These are phyloP conservation scores for Eospalax fontanierii DNA, from an alignment of 2,797 vertebrate genomes.

Conservation along the genomic window DNA sequence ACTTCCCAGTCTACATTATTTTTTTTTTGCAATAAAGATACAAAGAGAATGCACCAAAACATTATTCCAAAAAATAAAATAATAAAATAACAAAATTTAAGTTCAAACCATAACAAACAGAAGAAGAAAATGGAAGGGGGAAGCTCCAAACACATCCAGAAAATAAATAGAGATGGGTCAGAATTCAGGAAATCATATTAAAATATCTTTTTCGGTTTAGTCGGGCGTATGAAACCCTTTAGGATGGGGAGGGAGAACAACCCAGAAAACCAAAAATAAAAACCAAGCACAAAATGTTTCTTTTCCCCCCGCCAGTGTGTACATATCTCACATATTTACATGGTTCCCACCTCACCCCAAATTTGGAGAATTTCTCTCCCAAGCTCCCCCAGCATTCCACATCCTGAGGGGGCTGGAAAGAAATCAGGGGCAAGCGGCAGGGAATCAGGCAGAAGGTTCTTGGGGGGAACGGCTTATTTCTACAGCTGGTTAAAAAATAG, in stretches of 20 bases:
- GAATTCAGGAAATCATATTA: constrained; percentile 98
- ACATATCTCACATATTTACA: constrained; percentile 99
- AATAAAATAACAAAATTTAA: constrained; percentile 87
- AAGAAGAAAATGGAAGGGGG: constrained; percentile 87
- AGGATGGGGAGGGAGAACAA: constrained; percentile 87
- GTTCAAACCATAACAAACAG: constrained; percentile 84
- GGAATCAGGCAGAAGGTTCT: constrained; percentile 77
- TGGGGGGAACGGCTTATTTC: constrained; percentile 78
- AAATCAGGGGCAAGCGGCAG: constrained; percentile 55
- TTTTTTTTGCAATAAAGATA: constrained; percentile 94
- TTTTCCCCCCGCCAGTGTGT: constrained; percentile 92
- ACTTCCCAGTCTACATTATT: constrained; percentile 97
- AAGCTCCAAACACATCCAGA: constrained; percentile 96
- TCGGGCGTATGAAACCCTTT: constrained; percentile 97
- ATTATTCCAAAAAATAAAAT: constrained; percentile 86
- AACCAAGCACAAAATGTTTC: constrained; percentile 88
- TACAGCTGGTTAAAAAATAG: constrained; percentile 85
- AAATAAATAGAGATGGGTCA: constrained; percentile 99
- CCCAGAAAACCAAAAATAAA: constrained; percentile 87
- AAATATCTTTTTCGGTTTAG: constrained; percentile 98
- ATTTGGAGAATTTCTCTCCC: constrained; percentile 93
- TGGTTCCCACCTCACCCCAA: constrained; percentile 89
- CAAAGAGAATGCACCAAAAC: constrained; percentile 91
- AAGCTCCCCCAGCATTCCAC: constrained; percentile 60
- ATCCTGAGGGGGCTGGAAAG: constrained; percentile 87